Base-by-base conservation (phyloP, 1,140 invertebrate species). In the Drosophila seguyi region DNA sequence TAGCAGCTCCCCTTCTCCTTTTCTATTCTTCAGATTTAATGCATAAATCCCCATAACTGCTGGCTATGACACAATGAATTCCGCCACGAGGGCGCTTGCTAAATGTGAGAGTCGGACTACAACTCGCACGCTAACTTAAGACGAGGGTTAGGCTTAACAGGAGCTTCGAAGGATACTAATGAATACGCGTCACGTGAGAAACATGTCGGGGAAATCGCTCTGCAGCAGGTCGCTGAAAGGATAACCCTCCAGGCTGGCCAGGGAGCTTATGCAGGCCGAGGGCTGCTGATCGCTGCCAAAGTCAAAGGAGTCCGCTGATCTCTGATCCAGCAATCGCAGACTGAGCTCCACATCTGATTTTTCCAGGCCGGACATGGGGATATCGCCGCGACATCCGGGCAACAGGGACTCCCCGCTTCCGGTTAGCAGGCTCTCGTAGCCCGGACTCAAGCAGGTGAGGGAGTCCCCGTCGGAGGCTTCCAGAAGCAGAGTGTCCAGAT, bases 401-500 rank as follows among this genome's bases (percentile, higher is more conserved):
- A 90, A 25, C 11, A 68, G 27, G 5, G 75, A 62, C 4, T 65
- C 59, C 0, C 73, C 63, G 8, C 72, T 22, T 14, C 66, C 61
- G 7, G 53, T 66, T 20, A 88, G 38, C 41, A 90, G 25, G 13
- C 59, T 68, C 41, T 60, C 71, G 22, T 83, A 87, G 31, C 52
- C 57, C 22, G 88, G 79, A 75, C 81, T 91, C 10, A 92, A 50
- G 20, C 92, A 92, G 65, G 93, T 93, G n/a, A 94, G 75, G 14
- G 94, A 94, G 53, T 94, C 94, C 3, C 93, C 94, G 63, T 95
- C 94, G 68, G 94, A 94, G 6, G 94, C 94, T 42, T 94, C 94
- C 34, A 94, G 75, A 1, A 94, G 90, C 36, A 94, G 45, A 13
- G 63, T 80, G 27, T 82, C 91, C 13, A 92, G 74, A n/a, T 91